Conservation (phyloP, 2,113 vertebrate genomes). For the Gymnarchus niloticus region DNA sequence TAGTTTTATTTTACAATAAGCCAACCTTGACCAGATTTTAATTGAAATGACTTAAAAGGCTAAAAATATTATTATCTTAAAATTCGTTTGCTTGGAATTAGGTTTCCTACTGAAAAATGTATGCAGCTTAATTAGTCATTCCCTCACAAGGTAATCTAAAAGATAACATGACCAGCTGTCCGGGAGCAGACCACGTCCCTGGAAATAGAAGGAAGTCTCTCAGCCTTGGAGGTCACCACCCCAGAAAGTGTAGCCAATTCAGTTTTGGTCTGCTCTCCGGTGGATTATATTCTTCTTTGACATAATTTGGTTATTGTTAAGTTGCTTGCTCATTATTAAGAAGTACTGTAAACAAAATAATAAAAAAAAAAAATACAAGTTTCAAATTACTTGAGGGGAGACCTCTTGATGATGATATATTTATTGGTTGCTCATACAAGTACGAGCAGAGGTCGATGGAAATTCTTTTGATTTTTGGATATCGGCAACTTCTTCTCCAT, state of each 20-base stretch:
- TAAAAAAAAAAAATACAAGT: not conserved
- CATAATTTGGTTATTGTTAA: not conserved
- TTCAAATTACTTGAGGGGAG: too few species aligned
- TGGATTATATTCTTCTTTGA: not conserved
- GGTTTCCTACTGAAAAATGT: not conserved
- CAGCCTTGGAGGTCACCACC: not conserved
- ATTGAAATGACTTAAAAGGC: not conserved
- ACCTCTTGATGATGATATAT: too few species aligned
- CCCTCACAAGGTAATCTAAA: not conserved
- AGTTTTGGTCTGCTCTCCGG: not conserved
- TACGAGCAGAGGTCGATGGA: too few species aligned
- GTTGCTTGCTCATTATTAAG: not conserved
- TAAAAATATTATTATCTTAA: not conserved
- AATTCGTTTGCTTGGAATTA: not conserved
- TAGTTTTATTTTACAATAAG: not conserved
- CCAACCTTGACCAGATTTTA: not conserved
- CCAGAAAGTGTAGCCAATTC: not conserved
- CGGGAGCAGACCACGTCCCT: not conserved
- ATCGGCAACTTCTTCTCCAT: too few species aligned
- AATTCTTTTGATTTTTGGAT: too few species aligned
- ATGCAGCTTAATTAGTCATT: not conserved
- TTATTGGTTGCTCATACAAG: too few species aligned
- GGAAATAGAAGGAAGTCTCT: not conserved
- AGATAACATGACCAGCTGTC: not conserved
- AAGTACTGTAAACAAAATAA: not conserved